Base-by-base conservation (phyloP, 1,140 invertebrate species). In the Berghia stephanieae region DNA sequence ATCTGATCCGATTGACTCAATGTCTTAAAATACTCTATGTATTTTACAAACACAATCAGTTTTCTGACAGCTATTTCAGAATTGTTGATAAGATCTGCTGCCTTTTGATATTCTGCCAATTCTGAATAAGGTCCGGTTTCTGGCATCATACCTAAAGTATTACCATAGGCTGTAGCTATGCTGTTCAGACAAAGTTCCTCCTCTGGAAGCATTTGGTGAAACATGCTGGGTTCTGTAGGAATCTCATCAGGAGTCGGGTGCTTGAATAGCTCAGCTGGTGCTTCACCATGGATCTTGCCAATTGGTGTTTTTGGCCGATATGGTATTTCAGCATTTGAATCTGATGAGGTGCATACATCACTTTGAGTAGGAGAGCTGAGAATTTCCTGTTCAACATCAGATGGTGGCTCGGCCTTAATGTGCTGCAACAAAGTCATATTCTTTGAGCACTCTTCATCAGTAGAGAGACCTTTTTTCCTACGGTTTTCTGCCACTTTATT, bases 21-120 rank as follows among this genome's bases (percentile, higher is more conserved):
- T 8, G 57, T 40, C 27, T 81, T 70, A 63, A 87, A 87, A 77
- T 87, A 84, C 36, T 82, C 83, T n/a, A 87, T 70, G 31, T 80
- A 69, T 72, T 87, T 87, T 10, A 86, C 83, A 82, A 86, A 87
- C 75, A 83, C 82, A 24, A 87, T 86, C 44, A 87, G 79, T 43
- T 83, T 80, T 40, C 83, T 75, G 0, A 87, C 86, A 36, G 81
- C 83, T 4, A 85, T 72, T 43, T 86, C 83, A 21, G 86, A 87
- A 67, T 86, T 83, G 70, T 87, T 87, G 5, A 87, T 81, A 21
- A 87, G 75, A 60, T 86, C 85, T 31, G 82, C 81, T 10, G 82
- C 76, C 49, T 76, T 83, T 13, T 82, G 80, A 42, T 86, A 86
- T 24, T 82, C 79, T 49, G 79, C 77, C 18, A 79, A 66, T 18